Evolutionary conservation across 2,888 invertebrate species (phyloP), one percentile per base, ranked within the genome.

Genomic region (Stenodera caucasica): DNA sequence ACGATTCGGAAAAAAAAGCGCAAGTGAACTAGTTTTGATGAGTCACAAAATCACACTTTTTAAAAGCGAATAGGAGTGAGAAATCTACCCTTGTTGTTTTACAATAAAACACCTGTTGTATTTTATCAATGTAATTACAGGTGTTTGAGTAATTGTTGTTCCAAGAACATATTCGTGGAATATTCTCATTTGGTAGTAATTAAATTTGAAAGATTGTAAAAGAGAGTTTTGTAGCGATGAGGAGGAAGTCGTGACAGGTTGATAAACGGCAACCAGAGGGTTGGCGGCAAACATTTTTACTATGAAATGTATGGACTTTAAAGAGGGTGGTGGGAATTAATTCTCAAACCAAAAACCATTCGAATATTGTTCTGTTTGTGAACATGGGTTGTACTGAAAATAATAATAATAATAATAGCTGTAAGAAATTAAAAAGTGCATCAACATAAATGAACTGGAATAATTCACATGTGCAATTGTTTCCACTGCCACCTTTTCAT

Each of bases 371-470:
- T n/a, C n/a, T n/a, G n/a, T n/a, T n/a, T n/a, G n/a, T n/a, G n/a
- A n/a, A n/a, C n/a, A n/a, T n/a, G n/a, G n/a, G n/a, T n/a, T n/a
- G n/a, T n/a, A n/a, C n/a, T n/a, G n/a, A n/a, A n/a, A n/a, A n/a
- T n/a, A n/a, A n/a, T n/a, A n/a, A n/a, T 55, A 56, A 49, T 45
- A 56, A 21, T 32, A 12, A n/a, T 18, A n/a, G 51, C 12, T n/a
- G 55, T 26, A 29, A 40, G 26, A 55, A 32, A 55, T 45, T 45
- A 58, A 61, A 61, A 58, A 35, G 53, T 52, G 56, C 65, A 66
- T 60, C 63, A 64, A 55, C 35, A 57, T 53, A 56, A 60, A 67
- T 69, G 69, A 64, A 67, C 64, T 58, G 67, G 35, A 63, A 69
- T 67, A 67, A 69, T 65, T 57, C 15, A 21, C 18, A 7, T 35